Evolutionary conservation across 2,113 vertebrate genomes (phyloP), one percentile per base, ranked within the genome.

Genomic region (Phyllopteryx taeniolatus): DNA sequence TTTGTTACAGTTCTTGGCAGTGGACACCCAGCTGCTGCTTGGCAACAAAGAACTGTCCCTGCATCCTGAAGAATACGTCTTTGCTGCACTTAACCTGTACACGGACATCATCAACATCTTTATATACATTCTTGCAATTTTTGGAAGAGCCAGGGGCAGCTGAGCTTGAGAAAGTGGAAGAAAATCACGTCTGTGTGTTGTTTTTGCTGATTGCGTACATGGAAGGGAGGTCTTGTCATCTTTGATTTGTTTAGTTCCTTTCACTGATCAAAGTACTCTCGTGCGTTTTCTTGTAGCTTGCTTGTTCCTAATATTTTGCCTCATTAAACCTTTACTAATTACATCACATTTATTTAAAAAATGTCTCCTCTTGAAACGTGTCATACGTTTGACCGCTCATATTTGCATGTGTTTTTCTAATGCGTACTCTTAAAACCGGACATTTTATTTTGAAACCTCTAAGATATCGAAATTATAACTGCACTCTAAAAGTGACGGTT

Each of bases 11-110:
- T 96, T 96, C 88, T 85, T 96, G 91, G 95, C 96, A 0, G 94
- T 97, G 85, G 96, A 97, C 86, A 97, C 95, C 0, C 96, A 97
- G 91, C 79, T 96, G 88, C 90, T 96, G 71, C 90, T 97, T 77
- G 95, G 95, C 3, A 96, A 97, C 89, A 96, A 97, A 92, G 91
- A 95, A 71, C 84, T 96, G 83, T 43, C 91, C 20, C 80, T 92
- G 84, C 91, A 84, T 78, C 90, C 90, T 1, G 91, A 92, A 56
- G 91, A 92, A 68, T 92, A 91, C 0, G 43, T 91, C 43, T 92
- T 90, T 71, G 90, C 88, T 11, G 87, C 90, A 35, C 87, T 92
- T 2, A 88, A 85, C 61, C 84, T 92, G 27, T 92, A 92, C 82
- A 74, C 72, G 13, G 90, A 92, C 62, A 90, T 92, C 84, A 88